Evolutionary conservation across 2,888 invertebrate species (phyloP), one percentile per base, ranked within the genome.

Genomic region (Corbicula japonica): DNA sequence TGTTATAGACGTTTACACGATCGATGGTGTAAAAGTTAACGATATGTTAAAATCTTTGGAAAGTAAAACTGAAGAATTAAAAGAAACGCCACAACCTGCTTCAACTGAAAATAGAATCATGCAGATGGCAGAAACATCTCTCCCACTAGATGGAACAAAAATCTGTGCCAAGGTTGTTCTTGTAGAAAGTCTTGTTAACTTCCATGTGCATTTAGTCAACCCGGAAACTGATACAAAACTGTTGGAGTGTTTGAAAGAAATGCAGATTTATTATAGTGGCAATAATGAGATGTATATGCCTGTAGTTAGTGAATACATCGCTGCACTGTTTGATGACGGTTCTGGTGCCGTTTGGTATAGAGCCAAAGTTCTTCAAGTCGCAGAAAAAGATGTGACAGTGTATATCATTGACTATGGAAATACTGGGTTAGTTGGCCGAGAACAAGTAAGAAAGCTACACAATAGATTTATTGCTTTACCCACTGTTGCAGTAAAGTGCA

Each of bases 401-500:
- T 83, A 78, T 50, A 92, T 89, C 79, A 84, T 93, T 32, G 93
- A 93, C 76, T 93, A 90, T 83, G 93, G 93, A 1, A 92, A 91
- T 60, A 71, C 52, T 26, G 90, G 88, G n/a, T 60, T 48, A 1
- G 80, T 85, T 30, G 54, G 61, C 5, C 58, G 75, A 23, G 52
- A 62, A n/a, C 66, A 72, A 48, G 71, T 90, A 0, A 76, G 81
- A 15, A 44, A 73, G 38, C 65, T 88, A 10, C 70, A 63, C 10
- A 52, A 78, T 5, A 44, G 76, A 46, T 85, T 86, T 46, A 30
- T 75, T 15, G 65, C 38, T 0, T n/a, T 86, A 12, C 90, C 90
- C n/a, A 61, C 78, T 15, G 83, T 87, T 28, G 86, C 86, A 10
- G 62, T 89, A 18, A 74, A 58, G 28, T 90, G 90, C 81, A 68